phyloP scores from a whole-genome alignment of 2,113 vertebrate genomes.

The Macrotus californicus region DNA sequence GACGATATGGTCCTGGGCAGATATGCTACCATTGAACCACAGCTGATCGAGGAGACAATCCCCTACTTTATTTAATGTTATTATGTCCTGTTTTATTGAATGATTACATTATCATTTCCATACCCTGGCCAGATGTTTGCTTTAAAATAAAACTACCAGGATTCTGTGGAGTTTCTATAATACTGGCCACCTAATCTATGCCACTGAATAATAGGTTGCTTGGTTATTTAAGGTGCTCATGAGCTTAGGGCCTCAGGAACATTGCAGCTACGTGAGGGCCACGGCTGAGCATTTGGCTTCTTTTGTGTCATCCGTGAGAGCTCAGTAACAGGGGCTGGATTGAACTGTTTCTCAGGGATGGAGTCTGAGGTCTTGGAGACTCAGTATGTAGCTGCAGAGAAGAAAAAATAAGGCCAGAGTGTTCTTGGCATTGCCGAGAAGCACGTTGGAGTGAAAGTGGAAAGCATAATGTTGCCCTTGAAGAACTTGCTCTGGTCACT shows the following conservation, averaged over 20 bases:
- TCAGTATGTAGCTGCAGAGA: not conserved
- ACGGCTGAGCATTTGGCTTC: not conserved
- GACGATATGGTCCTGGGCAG: not conserved
- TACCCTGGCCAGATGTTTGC: not conserved
- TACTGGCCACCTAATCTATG: not conserved
- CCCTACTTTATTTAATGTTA: not conserved
- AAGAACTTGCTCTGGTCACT: slow-evolving; percentile 48
- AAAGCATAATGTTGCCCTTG: slow-evolving; percentile 63
- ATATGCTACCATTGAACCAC: not conserved
- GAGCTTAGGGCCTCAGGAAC: not conserved
- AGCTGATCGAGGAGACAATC: not conserved
- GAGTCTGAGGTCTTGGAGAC: not conserved
- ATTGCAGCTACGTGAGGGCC: not conserved
- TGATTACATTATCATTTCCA: not conserved
- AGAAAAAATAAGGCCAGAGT: slow-evolving; percentile 40
- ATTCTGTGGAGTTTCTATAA: not conserved
- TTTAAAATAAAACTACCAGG: not conserved
- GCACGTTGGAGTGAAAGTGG: slow-evolving; percentile 58
- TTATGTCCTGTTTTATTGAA: not conserved
- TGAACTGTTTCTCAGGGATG: not conserved
- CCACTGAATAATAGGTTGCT: not conserved
- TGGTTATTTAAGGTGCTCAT: not conserved
- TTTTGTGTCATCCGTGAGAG: not conserved
- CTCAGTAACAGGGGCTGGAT: not conserved
- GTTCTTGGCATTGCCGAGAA: slow-evolving; percentile 57